Base-by-base conservation (phyloP, 2,888 invertebrate genomes). In the Lycophotia porphyrea region DNA sequence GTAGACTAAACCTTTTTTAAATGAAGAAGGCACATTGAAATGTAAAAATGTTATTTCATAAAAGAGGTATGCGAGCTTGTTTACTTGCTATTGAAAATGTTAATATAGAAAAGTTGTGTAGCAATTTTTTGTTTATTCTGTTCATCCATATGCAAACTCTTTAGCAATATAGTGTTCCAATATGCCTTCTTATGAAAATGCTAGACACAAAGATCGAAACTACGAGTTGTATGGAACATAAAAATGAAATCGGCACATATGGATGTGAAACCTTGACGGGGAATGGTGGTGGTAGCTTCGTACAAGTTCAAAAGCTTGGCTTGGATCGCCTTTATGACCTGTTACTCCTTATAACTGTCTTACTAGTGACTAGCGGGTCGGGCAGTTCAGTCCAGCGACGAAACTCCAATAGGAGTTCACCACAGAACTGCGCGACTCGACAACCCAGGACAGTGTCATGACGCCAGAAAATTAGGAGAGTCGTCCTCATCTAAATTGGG, bases 161-260 rank as follows among this genome's bases (percentile, higher is more conserved):
- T 76, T 44, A 82, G 67, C 36, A 58, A 71, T 44, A 47, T 55
- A 68, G 55, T 74, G 66, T 61, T 76, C 70, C 72, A 83, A 85
- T 61, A 80, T 80, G 83, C 85, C 80, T 81, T 80, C 74, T 81
- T 78, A 68, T 68, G 52, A 74, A 76, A 71, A 72, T 73, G 74
- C 75, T 61, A 65, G 68, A 66, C 81, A 76, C 84, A 84, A 86
- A 77, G 61, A 77, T 76, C 75, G 78, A 80, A 83, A 64, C 34
- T 49, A 71, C 55, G 39, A 63, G 24, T 42, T 52, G 8, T 58
- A 61, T 21, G 49, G 27, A 44, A 66, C 52, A 34, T 7, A 36
- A 47, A 24, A 55, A 74, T 31, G 39, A 11, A 34, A 31, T 47
- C 9, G 44, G 27, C 15, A 60, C 39, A 2, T 47, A 34, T 49